phyloP scores from a whole-genome alignment of 2,888 invertebrate genomes.

The Microctonus brassicae region DNA sequence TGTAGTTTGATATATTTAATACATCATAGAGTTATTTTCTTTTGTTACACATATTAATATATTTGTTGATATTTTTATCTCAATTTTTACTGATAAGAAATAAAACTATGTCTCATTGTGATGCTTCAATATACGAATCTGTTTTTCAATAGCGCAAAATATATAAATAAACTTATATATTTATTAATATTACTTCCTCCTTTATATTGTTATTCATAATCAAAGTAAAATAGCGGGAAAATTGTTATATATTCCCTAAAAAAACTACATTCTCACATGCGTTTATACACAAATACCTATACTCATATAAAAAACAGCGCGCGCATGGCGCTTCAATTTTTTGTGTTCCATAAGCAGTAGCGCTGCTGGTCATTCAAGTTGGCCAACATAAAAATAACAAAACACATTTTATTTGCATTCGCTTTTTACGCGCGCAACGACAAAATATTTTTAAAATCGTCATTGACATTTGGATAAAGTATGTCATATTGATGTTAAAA shows the following conservation, averaged over 20 bases:
- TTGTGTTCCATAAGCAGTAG: not conserved
- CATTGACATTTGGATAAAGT: not conserved
- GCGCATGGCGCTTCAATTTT: no score
- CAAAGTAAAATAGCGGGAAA: not conserved
- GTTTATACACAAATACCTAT: no score
- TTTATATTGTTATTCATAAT: not conserved
- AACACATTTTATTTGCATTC: no score
- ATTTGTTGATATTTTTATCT: slow-evolving; percentile 27
- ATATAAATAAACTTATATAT: no score
- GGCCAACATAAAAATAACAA: no score
- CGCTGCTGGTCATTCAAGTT: no score
- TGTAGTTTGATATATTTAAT: not conserved
- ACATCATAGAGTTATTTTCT: not conserved
- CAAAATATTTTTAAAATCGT: not conserved
- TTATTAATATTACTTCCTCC: not conserved
- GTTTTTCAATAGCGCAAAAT: not conserved
- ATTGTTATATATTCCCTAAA: no score
- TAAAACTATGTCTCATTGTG: not conserved
- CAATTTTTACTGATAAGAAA: slow-evolving; percentile 17
- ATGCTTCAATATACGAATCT: not conserved
- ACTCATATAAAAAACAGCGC: no score
- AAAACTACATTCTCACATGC: no score
- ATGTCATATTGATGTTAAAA: no score
- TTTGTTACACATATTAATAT: slow-evolving; percentile 6
- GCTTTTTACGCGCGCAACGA: not conserved